Conservation (phyloP, 2,797 vertebrate genomes). For the Semotilus atromaculatus region DNA sequence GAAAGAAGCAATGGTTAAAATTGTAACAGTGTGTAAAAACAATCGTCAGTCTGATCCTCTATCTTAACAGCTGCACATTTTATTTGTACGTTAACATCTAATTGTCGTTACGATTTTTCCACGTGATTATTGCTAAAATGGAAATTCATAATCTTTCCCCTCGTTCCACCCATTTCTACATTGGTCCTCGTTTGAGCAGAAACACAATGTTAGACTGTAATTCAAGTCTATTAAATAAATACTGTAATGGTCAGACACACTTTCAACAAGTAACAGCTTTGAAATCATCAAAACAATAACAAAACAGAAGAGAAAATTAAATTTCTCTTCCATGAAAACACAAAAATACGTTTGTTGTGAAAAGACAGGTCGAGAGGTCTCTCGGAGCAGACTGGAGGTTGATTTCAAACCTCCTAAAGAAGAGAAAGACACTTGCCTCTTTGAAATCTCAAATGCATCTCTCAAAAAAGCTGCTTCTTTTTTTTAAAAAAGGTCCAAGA, state of each 20-base stretch:
- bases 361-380: neutral
- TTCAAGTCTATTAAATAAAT: conserved; percentile 74
- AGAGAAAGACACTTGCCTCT: neutral
- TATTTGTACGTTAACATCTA: neutral
- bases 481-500: neutral
- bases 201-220: conserved; percentile 60
- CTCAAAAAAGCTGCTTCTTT: conserved; percentile 1
- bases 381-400: neutral
- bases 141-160: conserved; percentile 53
- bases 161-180: conserved; percentile 36
- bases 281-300: neutral
- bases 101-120: conserved; percentile 35
- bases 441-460: neutral
- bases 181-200: conserved; percentile 70
- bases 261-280: conserved; percentile 24
- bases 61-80: neutral
- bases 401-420: neutral
- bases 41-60: neutral
- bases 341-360: conserved; percentile 19
- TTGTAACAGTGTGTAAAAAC: conserved; percentile 21
- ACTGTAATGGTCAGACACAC: conserved; percentile 68
- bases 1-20: conserved; percentile 8
- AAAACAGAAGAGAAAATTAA: neutral
- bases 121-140: conserved; percentile 72
- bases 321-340: conserved; percentile 22